These are phyloP conservation scores for Parauchenoglanis ngamensis DNA, from an alignment of 2,797 vertebrate species.

Conservation along the genomic window DNA sequence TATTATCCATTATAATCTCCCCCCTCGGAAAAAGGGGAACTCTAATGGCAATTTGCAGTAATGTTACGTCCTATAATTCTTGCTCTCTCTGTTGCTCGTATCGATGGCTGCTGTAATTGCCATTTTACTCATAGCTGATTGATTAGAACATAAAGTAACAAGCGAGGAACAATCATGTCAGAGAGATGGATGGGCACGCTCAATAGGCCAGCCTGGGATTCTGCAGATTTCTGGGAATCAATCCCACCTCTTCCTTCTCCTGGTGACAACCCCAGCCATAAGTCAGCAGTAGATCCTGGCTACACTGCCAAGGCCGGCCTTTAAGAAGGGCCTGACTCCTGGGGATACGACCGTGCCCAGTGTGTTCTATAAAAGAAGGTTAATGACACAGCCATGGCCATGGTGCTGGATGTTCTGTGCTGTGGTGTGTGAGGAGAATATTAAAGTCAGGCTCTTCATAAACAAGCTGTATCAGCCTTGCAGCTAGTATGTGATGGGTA, in stretches of 20 bases:
- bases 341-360: conserved; percentile 41
- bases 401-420: conserved; percentile 48
- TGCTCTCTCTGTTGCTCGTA: conserved; percentile 77
- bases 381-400: conserved; percentile 46
- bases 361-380: conserved; percentile 48
- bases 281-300: conserved; percentile 48
- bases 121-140: conserved; percentile 84
- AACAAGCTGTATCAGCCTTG: conserved; percentile 31
- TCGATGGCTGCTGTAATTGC: conserved; percentile 82
- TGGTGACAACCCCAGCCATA: conserved; percentile 61
- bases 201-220: conserved; percentile 62
- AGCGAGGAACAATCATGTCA: conserved; percentile 84
- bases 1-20: conserved; percentile 73
- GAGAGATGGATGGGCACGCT: conserved; percentile 73
- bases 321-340: conserved; percentile 36
- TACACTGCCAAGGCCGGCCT: conserved; percentile 24
- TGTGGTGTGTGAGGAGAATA: conserved; percentile 41
- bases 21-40: conserved; percentile 66
- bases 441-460: conserved; percentile 30
- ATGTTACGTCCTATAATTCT: conserved; percentile 81
- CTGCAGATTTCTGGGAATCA: conserved; percentile 71
- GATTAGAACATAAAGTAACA: conserved; percentile 88
- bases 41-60: conserved; percentile 84
- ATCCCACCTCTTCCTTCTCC: conserved; percentile 62
- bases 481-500: conserved; percentile 12